Conservation (phyloP, 2,888 invertebrate genomes). For the Drosophila paramelanica region DNA sequence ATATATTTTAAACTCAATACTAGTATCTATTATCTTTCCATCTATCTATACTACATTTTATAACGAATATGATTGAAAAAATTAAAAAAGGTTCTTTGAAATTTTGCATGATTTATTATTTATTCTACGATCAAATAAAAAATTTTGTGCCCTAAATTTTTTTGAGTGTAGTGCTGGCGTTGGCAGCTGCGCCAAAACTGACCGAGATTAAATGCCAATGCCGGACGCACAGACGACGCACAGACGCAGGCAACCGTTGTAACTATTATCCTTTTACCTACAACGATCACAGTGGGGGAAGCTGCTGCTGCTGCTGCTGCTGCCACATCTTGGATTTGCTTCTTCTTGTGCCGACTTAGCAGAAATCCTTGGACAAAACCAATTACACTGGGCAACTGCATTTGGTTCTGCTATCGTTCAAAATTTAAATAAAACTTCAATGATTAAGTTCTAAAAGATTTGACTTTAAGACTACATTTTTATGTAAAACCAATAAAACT, state of each 20-base stretch:
- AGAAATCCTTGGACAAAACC: constrained; percentile 19
- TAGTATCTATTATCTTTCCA: no score
- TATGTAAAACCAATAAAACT: no score
- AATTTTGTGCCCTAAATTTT: not conserved
- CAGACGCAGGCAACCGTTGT: constrained; percentile 29
- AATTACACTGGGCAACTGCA: not conserved
- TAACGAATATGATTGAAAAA: no score
- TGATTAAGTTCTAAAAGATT: no score
- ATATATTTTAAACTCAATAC: no score
- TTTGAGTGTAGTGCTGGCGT: constrained; percentile 25
- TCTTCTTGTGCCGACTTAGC: constrained; percentile 5
- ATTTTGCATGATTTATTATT: no score
- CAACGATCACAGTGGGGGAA: not conserved
- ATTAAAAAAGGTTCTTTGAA: no score
- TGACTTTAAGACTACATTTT: no score
- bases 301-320: constrained; percentile 1
- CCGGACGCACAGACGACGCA: constrained; percentile 10
- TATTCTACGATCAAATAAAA: no score
- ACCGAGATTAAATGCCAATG: constrained; percentile 52
- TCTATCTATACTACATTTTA: no score
- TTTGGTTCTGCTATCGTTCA: not conserved
- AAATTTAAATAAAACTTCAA: not conserved
- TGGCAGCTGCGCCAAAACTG: constrained; percentile 57
- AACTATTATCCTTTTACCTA: constrained; percentile 72
- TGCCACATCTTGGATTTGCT: constrained; percentile 32